These are phyloP conservation scores for Drosophila elegans DNA, from an alignment of 1,140 invertebrate genomes.

Conservation along the genomic window DNA sequence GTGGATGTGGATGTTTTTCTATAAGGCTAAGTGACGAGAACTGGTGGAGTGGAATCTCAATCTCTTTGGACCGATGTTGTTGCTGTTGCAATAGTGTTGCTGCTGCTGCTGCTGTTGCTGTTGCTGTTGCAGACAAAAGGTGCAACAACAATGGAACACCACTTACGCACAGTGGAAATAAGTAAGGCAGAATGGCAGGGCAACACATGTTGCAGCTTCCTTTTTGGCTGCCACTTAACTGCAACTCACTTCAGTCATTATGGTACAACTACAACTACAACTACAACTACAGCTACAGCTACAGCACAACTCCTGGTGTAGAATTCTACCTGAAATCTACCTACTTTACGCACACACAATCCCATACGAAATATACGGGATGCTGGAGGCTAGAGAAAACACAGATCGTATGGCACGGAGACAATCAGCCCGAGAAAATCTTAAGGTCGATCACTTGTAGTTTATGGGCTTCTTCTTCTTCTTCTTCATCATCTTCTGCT, in stretches of 20 bases:
- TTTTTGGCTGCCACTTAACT: slow-evolving; percentile 81
- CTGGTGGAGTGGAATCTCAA: slow-evolving; percentile 12
- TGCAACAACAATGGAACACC: slow-evolving; percentile 76
- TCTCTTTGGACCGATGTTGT: neutral
- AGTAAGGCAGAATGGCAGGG: slow-evolving; percentile 8
- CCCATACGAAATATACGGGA: neutral
- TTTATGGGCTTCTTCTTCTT: slow-evolving; percentile 71
- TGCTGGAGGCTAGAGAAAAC: slow-evolving; percentile 44
- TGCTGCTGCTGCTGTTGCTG: slow-evolving; percentile 6
- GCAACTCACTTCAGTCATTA: slow-evolving; percentile 74
- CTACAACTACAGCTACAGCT: too few relatives aligned
- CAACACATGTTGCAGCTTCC: slow-evolving; percentile 77
- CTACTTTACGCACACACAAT: slow-evolving; percentile 57
- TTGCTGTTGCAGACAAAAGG: slow-evolving; percentile 63
- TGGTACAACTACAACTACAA: too few relatives aligned
- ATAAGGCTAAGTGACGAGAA: slow-evolving; percentile 13
- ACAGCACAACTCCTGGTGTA: slow-evolving; percentile 7
- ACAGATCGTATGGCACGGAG: slow-evolving; percentile 7
- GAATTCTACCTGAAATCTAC: slow-evolving; percentile 71
- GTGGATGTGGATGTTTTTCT: slow-evolving; percentile 17
- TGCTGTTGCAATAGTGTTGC: slow-evolving; percentile 14
- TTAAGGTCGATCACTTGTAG: slow-evolving; percentile 83
- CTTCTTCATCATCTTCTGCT: neutral
- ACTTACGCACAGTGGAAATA: slow-evolving; percentile 54
- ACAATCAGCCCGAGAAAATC: slow-evolving; percentile 73